A percentile compares a stretch with the other conserved stretches of the same genome.
Evolutionary conservation across 2,888 invertebrate species (phyloP).

Genomic region (Neoascia interrupta): DNA sequence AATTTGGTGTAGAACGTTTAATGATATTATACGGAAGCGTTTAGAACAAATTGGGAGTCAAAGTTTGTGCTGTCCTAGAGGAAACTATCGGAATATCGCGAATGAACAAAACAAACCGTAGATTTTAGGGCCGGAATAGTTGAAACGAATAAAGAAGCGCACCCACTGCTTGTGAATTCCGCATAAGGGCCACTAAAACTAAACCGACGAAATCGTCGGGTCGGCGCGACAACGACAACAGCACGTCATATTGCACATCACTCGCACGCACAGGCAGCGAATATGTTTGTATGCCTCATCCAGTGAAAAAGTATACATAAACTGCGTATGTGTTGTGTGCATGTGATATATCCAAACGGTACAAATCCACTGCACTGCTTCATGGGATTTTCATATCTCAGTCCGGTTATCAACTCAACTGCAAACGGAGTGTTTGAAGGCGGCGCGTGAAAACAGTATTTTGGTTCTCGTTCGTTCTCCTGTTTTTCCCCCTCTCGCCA

Average conservation of each 20-base stretch:
- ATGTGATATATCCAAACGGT: not conserved
- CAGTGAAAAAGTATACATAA: not conserved
- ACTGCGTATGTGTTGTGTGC: not conserved
- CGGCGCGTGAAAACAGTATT: slow-evolving; percentile 43
- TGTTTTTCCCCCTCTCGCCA: slow-evolving; percentile 37
- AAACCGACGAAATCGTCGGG: too few relatives aligned
- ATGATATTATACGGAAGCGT: too few relatives aligned
- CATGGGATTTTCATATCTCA: slow-evolving; percentile 28
- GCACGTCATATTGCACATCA: slow-evolving; percentile 6
- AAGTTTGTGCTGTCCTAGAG: too few relatives aligned
- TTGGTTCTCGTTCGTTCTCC: slow-evolving; percentile 50
- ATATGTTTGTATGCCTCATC: not conserved
- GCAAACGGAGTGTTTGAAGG: slow-evolving; percentile 41
- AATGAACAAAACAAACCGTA: too few relatives aligned
- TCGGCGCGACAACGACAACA: too few relatives aligned
- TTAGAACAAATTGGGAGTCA: too few relatives aligned
- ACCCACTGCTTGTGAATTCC: too few relatives aligned
- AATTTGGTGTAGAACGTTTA: too few relatives aligned
- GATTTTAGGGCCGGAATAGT: too few relatives aligned
- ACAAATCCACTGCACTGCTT: slow-evolving; percentile 17
- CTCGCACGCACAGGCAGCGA: not conserved
- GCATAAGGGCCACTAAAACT: too few relatives aligned
- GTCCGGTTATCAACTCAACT: slow-evolving; percentile 66
- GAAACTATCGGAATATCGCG: too few relatives aligned
- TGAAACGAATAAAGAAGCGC: too few relatives aligned